Evolutionary conservation across 2,888 invertebrate genomes (phyloP).

Genomic region (Anorthoa munda): DNA sequence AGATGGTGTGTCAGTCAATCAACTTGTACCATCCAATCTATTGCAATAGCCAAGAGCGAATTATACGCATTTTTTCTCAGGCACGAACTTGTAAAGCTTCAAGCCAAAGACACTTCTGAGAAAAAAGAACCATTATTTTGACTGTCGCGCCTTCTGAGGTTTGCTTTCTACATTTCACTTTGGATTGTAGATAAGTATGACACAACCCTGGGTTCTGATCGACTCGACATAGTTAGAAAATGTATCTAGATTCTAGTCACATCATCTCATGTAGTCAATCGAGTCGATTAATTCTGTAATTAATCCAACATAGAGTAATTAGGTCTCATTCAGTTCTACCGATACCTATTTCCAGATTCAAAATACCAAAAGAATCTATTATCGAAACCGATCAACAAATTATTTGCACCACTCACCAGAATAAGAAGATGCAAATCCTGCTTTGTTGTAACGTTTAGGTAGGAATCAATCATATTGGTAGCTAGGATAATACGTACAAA

Average conservation of each 20-base stretch:
- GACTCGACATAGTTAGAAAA: conserved; percentile 12
- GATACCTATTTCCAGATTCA: conserved; percentile 55
- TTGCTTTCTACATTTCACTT: conserved; percentile 66
- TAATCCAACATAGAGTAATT: conserved; percentile 1
- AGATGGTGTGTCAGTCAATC: conserved; percentile 65
- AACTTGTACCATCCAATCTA: conserved; percentile 3
- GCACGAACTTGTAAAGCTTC: conserved; percentile 23
- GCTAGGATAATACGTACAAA: conserved; percentile 2
- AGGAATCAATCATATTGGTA: conserved; percentile 39
- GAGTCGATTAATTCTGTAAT: conserved; percentile 1
- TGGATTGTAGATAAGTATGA: conserved; percentile 22
- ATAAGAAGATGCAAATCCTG: conserved; percentile 48
- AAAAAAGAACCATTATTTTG: conserved; percentile 45
- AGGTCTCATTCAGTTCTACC: conserved; percentile 13
- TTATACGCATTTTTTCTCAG: conserved; percentile 48
- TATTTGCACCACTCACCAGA: conserved; percentile 7
- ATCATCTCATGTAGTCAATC: conserved; percentile 8
- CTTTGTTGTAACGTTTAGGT: conserved; percentile 54
- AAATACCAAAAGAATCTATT: conserved; percentile 34
- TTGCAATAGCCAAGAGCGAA: conserved; percentile 29
- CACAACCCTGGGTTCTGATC: conserved; percentile 13
- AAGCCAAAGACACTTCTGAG: conserved; percentile 23
- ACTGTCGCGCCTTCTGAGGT: conserved; percentile 58
- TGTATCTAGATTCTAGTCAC: background rate
- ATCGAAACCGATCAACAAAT: conserved; percentile 13